Percentiles rank a stretch among this genome's conserved stretches.
phyloP scores from a whole-genome alignment of 2,113 vertebrate genomes.

The Actenoides hombroni region DNA sequence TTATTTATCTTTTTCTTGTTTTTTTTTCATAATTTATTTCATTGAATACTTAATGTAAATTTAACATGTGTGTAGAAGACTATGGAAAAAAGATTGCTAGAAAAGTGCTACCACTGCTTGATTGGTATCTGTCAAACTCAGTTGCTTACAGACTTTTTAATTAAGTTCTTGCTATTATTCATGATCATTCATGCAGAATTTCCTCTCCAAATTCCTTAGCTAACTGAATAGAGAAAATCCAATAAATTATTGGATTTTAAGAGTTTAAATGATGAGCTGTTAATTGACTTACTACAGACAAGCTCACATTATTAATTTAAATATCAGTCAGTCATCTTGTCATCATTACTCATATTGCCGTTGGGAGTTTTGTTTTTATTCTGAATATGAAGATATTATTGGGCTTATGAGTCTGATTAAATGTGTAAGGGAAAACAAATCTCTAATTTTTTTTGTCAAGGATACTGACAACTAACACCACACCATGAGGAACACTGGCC shows the following conservation, averaged over 20 bases:
- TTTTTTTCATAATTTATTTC: not conserved
- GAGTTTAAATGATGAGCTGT: not conserved
- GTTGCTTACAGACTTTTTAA: not conserved
- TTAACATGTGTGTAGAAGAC: not conserved
- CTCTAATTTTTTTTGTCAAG: not conserved
- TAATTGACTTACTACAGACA: slow-evolving; percentile 14
- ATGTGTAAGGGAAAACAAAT: not conserved
- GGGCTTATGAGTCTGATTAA: not conserved
- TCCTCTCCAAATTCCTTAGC: not conserved
- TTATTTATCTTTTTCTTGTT: not conserved
- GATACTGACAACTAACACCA: not conserved
- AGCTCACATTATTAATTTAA: slow-evolving; percentile 12
- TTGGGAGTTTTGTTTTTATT: not conserved
- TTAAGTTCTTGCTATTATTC: slow-evolving; percentile 8
- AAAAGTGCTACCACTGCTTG: not conserved
- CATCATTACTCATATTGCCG: not conserved
- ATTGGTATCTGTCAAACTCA: not conserved
- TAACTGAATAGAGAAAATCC: not conserved
- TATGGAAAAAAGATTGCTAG: not conserved
- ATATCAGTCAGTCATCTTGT: not conserved
- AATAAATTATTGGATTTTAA: not conserved
- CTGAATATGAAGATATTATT: not conserved
- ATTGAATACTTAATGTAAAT: not conserved
- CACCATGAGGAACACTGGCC: not conserved
- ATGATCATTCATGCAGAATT: not conserved